Conservation (phyloP, 2,113 vertebrate genomes). For the Prolemur simus region DNA sequence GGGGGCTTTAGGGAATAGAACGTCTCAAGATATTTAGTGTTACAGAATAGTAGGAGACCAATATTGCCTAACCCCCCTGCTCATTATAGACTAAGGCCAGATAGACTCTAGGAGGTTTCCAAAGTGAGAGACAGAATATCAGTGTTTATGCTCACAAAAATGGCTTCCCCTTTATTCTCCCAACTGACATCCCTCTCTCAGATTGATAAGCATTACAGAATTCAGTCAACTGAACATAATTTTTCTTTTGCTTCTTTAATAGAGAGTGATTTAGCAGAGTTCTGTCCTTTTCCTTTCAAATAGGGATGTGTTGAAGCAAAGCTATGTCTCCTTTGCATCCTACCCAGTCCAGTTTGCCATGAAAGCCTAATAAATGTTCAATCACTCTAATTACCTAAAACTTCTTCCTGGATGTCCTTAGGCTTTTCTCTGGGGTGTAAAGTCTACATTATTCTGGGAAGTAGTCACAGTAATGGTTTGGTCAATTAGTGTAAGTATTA, state of each 20-base stretch:
- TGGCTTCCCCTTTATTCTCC: neutral
- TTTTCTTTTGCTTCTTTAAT: constrained; percentile 27
- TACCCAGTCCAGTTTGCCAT: neutral
- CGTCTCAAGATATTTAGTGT: neutral
- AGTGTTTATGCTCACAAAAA: neutral
- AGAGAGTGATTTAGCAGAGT: constrained; percentile 3
- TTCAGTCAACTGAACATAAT: neutral
- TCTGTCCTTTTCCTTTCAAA: constrained; percentile 31
- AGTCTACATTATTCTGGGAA: constrained; percentile 42
- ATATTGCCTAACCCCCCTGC: neutral
- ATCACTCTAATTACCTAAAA: constrained; percentile 38
- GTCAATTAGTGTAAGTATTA: constrained; percentile 66
- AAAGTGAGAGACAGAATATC: neutral
- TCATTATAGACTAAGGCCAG: neutral
- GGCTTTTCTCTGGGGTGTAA: constrained; percentile 14
- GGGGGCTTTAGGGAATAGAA: neutral
- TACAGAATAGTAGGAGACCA: neutral
- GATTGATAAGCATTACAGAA: neutral
- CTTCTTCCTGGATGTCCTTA: constrained; percentile 15
- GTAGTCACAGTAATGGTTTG: constrained; percentile 29
- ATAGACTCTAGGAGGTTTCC: neutral
- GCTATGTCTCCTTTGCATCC: neutral
- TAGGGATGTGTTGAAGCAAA: neutral
- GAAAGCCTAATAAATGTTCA: constrained; percentile 44
- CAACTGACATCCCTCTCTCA: neutral